Percentiles rank a stretch among this genome's conserved stretches.
These are phyloP conservation scores for Clinocottus analis DNA, from an alignment of 2,113 vertebrate genomes.

Conservation along the genomic window DNA sequence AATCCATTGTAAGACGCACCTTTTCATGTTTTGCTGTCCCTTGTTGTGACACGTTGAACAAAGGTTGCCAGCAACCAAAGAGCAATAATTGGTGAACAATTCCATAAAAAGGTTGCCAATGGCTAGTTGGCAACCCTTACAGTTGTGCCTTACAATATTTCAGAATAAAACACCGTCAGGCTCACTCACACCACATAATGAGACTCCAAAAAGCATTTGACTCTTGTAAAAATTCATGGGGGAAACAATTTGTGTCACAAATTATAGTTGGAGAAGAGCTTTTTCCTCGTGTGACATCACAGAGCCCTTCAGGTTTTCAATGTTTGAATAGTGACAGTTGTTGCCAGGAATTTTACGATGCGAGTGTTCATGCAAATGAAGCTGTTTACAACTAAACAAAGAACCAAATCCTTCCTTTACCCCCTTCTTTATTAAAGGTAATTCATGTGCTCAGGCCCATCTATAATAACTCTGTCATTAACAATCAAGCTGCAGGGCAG, in stretches of 20 bases:
- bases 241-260: too few relatives aligned
- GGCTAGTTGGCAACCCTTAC: too few relatives aligned
- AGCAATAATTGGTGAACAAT: too few relatives aligned
- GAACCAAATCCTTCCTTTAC: neutral
- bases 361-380: neutral
- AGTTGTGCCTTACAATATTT: too few relatives aligned
- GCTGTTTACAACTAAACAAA: conserved; percentile 18
- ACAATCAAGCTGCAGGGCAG: neutral
- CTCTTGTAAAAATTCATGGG: too few relatives aligned
- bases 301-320: neutral
- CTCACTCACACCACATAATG: too few relatives aligned
- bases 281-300: neutral
- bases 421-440: neutral
- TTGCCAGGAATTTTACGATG: neutral
- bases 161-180: too few relatives aligned
- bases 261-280: neutral
- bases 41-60: neutral
- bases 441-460: neutral
- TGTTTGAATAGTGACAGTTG: neutral
- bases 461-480: neutral
- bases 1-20: neutral
- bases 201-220: too few relatives aligned
- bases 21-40: neutral
- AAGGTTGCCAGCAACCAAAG: neutral
- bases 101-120: too few relatives aligned